These are phyloP conservation scores for Drosophila tsacasi DNA, from an alignment of 1,140 invertebrate species.

Conservation along the genomic window DNA sequence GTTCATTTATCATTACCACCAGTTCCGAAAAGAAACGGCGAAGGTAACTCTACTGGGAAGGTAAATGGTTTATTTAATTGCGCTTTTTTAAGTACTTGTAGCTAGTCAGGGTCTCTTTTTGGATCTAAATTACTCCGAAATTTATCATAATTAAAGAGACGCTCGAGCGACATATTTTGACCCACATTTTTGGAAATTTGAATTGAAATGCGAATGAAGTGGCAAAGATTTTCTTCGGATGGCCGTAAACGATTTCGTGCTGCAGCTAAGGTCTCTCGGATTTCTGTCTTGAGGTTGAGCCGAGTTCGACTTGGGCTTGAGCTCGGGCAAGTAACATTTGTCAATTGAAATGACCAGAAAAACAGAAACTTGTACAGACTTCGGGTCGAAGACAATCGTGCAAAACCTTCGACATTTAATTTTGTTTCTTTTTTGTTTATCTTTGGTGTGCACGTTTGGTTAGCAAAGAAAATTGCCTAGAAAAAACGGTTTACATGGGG, in stretches of 20 bases:
- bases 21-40: constrained; percentile 43
- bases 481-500: constrained; percentile 64
- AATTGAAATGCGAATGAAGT: constrained; percentile 45
- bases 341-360: constrained; percentile 72
- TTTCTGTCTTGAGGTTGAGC: constrained; percentile 49
- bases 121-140: constrained; percentile 47
- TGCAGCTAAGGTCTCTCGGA: constrained; percentile 45
- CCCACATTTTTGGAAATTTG: constrained; percentile 57
- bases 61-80: constrained; percentile 51
- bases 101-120: constrained; percentile 36
- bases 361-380: constrained; percentile 40
- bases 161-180: constrained; percentile 74
- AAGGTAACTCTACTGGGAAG: constrained; percentile 36
- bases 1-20: constrained; percentile 32
- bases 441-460: constrained; percentile 68
- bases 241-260: constrained; percentile 60
- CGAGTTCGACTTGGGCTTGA: constrained; percentile 29
- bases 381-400: constrained; percentile 67
- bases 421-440: constrained; percentile 67
- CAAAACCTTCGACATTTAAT: constrained; percentile 84
- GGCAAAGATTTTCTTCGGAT: constrained; percentile 68
- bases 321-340: constrained; percentile 62
- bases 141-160: constrained; percentile 67
- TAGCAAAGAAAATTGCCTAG: constrained; percentile 65
- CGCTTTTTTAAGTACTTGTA: constrained; percentile 35